Evolutionary conservation across 2,888 invertebrate genomes (phyloP), one percentile per base, ranked within the genome.

Genomic region (Allolobophora icterica): DNA sequence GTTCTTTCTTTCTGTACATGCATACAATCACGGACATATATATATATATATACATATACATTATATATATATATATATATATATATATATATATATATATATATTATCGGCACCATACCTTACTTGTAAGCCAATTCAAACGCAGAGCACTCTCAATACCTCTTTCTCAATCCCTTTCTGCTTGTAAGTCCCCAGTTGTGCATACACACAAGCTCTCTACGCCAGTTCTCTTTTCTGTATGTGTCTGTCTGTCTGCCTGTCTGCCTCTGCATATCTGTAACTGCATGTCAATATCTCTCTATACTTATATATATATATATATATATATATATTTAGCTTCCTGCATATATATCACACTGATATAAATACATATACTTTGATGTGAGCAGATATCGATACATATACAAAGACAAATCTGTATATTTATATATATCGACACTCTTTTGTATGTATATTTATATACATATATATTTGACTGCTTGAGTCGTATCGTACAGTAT

Each of bases 41-140:
- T 33, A 87, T 17, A 87, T 21, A 52, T 52, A 52, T 1, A 19
- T 83, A 83, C 15, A 83, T 83, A 19, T 19, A 33, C 1, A 3
- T 8, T 83, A 19, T 83, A 30, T 83, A 30, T 84, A 84, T 84
- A 84, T 33, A 33, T 84, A 84, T 33, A 84, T 33, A 84, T 33
- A 84, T 84, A 84, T 33, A 84, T 84, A 84, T 30, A 84, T 84
- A 84, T 30, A 84, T 84, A 84, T 30, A 84, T 71, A 71, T 71
- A 71, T 71, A 71, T 71, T n/a, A n/a, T n/a, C n/a, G n/a, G 71
- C 38, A 38, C 38, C 38, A 38, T 38, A 38, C 38, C 38, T 38
- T 38, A 3, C 4, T 38, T 38, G 38, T 38, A 38, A 38, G 38
- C 38, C 38, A 42, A 42, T 42, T 42, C 42, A 42, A 42, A 42